Percentiles rank a stretch among this genome's conserved stretches.
These are phyloP conservation scores for Synanthedon andrenaeformis DNA, from an alignment of 2,888 invertebrate species.

Conservation along the genomic window DNA sequence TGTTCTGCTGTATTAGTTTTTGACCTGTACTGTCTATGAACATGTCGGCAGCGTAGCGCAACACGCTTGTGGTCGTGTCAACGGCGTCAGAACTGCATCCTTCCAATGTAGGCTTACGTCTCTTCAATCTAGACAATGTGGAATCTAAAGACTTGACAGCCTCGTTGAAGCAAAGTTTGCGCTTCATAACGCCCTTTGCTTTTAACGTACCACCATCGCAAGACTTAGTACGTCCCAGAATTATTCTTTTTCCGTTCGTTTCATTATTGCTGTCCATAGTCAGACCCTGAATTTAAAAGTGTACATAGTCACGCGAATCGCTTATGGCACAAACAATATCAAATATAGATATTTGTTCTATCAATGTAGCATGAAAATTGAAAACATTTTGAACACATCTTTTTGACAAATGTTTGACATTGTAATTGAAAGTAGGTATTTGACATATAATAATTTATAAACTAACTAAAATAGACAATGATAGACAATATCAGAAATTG, in stretches of 20 bases:
- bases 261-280: conserved; percentile 39
- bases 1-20: conserved; percentile 16
- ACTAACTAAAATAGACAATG: too few relatives aligned
- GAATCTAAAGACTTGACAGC: conserved; percentile 42
- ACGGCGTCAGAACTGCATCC: conserved; percentile 17
- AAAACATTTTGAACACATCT: too few relatives aligned
- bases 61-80: conserved; percentile 8
- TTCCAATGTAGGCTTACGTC: conserved; percentile 37
- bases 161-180: conserved; percentile 41
- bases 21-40: conserved; percentile 28
- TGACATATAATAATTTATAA: too few relatives aligned
- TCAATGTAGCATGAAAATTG: too few relatives aligned
- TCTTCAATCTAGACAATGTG: conserved; percentile 40
- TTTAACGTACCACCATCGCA: conserved; percentile 19
- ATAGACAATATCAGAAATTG: too few relatives aligned
- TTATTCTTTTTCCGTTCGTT: conserved; percentile 26
- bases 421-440: too few relatives aligned
- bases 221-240: conserved; percentile 33
- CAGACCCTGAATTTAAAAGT: neutral
- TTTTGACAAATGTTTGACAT: too few relatives aligned
- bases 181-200: conserved; percentile 28
- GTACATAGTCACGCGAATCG: too few relatives aligned
- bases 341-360: too few relatives aligned
- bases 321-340: too few relatives aligned
- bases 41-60: conserved; percentile 21